Evolutionary conservation across 1,140 invertebrate genomes (phyloP).

Genomic region (Drosophila erecta): DNA sequence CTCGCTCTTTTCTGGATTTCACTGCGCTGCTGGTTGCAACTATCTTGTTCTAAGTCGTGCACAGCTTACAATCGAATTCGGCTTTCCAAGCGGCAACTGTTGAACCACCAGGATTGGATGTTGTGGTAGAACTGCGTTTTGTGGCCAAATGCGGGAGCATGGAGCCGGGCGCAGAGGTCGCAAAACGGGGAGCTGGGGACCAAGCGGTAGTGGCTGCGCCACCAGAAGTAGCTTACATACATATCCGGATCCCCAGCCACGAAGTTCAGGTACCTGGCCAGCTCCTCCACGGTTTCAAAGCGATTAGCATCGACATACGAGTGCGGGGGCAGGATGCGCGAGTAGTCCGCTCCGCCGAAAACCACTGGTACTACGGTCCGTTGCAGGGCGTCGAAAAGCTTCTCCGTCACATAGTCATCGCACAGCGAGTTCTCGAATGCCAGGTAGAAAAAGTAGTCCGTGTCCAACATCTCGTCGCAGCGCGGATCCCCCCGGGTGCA

Average conservation of each 20-base stretch:
- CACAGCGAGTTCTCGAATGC: slow-evolving; percentile 87
- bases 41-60: slow-evolving; percentile 2
- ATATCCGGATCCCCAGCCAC: slow-evolving; percentile 84
- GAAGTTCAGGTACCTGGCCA: slow-evolving; percentile 86
- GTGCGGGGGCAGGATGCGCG: slow-evolving; percentile 85
- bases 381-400: slow-evolving; percentile 85
- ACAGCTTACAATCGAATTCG: slow-evolving; percentile 45
- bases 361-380: slow-evolving; percentile 86
- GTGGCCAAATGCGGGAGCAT: slow-evolving; percentile 46
- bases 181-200: slow-evolving; percentile 69
- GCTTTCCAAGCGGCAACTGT: slow-evolving; percentile 62
- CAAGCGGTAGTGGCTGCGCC: slow-evolving; percentile 85
- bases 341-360: slow-evolving; percentile 86
- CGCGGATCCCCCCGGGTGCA: slow-evolving; percentile 73
- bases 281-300: slow-evolving; percentile 85
- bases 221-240: slow-evolving; percentile 86
- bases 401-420: slow-evolving; percentile 87
- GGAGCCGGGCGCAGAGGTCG: slow-evolving; percentile 73
- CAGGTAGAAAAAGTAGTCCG: slow-evolving; percentile 88
- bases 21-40: background rate
- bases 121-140: slow-evolving; percentile 69
- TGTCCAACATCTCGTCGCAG: slow-evolving; percentile 85
- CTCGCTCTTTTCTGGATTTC: slow-evolving; percentile 21
- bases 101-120: slow-evolving; percentile 81
- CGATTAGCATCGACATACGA: slow-evolving; percentile 88